Evolutionary conservation across 2,888 invertebrate genomes (phyloP).

Genomic region (Petrolisthes manimaculis): DNA sequence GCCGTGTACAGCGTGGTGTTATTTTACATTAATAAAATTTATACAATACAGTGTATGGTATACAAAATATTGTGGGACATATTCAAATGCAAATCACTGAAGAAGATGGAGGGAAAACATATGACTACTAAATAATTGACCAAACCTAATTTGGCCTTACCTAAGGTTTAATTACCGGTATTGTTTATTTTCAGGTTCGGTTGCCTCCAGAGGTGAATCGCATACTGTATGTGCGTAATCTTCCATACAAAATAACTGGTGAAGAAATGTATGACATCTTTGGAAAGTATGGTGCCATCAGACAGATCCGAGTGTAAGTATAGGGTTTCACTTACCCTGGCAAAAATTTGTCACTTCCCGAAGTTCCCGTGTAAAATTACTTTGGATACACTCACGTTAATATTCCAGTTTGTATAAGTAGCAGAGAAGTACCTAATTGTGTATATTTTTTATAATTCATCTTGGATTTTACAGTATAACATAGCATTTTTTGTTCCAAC

Average conservation of each 20-base stretch:
- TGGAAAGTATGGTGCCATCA: conserved; percentile 98
- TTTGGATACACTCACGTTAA: too few species aligned
- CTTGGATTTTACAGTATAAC: too few species aligned
- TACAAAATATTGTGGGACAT: background rate
- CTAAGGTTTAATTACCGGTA: background rate
- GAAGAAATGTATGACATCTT: conserved; percentile 99
- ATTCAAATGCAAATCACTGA: background rate
- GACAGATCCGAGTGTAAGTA: conserved; percentile 96
- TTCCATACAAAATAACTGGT: conserved; percentile 98
- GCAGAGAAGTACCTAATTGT: too few species aligned
- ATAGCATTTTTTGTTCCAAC: conserved; percentile 69
- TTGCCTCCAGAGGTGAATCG: conserved; percentile 98
- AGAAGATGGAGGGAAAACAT: background rate
- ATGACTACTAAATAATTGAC: background rate
- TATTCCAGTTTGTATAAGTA: too few species aligned
- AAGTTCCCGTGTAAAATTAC: too few species aligned
- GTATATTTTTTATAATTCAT: too few species aligned
- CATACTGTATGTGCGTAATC: conserved; percentile 94
- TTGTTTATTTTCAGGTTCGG: conserved; percentile 77
- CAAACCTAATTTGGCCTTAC: conserved; percentile 8
- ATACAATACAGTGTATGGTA: background rate
- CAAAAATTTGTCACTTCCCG: too few species aligned
- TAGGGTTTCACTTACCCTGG: background rate
- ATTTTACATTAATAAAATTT: too few species aligned
- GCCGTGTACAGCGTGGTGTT: too few species aligned